Base-by-base conservation (phyloP, 2,888 invertebrate species). In the Pedicia rivosa region DNA sequence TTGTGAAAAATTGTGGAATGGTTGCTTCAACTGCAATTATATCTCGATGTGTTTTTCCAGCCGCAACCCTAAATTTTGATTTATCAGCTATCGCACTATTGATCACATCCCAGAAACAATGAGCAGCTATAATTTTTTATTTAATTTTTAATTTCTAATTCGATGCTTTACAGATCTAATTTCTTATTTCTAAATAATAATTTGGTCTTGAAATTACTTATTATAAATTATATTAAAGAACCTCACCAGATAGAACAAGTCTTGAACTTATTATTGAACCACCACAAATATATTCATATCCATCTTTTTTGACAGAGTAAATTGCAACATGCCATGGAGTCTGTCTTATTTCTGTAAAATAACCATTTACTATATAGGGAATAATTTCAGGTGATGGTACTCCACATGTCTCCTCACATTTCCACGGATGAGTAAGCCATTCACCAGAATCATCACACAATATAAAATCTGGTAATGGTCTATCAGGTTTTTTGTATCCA, bases 291-390 rank as follows among this genome's bases (percentile, higher is more conserved):
- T 31, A 33, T 13, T 25, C 16, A 10, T n/a, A 16, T 17, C 30
- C 14, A 6, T 12, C 10, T 10, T 9, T 13, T 5, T 14, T 16
- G n/a, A 12, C 14, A 4, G 6, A 9, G 26, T 41, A 43, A 16
- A 43, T 15, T 24, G 32, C 43, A 27, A 28, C 38, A 25, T 43
- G 37, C 43, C 43, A 43, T 3, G 43, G 43, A 16, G 38, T 15
- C 19, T 25, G 24, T 5, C 24, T 19, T 1, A 35, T 32, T 13
- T 35, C 31, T 10, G 26, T 19, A 7, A 8, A n/a, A 10, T 22
- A 19, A n/a, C 32, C 39, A 3, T 28, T 35, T 4, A 32, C 39
- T 10, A 37, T 16, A 22, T 27, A 40, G 5, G 36, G 19, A n/a
- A 31, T 39, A 4, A 16, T 25, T 12, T 30, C 36, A 10, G 36